Evolutionary conservation across 2,113 vertebrate species (phyloP).

Genomic region (Engraulis encrasicolus): DNA sequence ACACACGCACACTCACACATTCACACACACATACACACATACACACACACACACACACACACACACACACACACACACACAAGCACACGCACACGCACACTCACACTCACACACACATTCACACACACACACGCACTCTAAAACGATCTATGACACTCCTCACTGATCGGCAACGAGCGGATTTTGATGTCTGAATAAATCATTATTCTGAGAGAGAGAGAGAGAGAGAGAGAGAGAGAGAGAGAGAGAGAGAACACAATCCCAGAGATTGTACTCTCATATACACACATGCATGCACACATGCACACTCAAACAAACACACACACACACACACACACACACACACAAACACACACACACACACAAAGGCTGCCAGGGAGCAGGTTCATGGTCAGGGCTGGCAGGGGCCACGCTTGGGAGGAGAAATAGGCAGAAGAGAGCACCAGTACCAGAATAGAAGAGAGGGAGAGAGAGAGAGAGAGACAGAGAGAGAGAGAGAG

Average conservation of each 20-base stretch:
- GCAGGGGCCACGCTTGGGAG: neutral
- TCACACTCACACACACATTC: too few species aligned
- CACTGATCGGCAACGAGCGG: conserved; percentile 77
- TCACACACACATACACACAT: too few species aligned
- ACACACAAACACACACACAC: neutral
- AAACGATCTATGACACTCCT: too few species aligned
- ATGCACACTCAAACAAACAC: neutral
- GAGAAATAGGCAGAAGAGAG: neutral
- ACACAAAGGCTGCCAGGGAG: conserved; percentile 1
- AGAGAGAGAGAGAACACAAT: neutral
- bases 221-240: neutral
- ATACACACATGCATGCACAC: neutral
- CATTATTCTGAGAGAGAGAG: conserved; percentile 14
- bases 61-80: too few species aligned
- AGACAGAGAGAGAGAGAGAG: neutral
- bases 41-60: too few species aligned
- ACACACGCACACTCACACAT: too few species aligned
- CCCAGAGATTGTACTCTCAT: neutral
- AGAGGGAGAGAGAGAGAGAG: neutral
- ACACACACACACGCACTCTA: too few species aligned
- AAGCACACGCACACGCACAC: too few species aligned
- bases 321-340: neutral
- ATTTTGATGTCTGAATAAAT: conserved; percentile 85
- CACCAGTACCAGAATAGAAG: neutral
- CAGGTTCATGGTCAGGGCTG: conserved; percentile 14